These are phyloP conservation scores for Grantiella picta DNA, from an alignment of 2,113 vertebrate species.

Conservation along the genomic window DNA sequence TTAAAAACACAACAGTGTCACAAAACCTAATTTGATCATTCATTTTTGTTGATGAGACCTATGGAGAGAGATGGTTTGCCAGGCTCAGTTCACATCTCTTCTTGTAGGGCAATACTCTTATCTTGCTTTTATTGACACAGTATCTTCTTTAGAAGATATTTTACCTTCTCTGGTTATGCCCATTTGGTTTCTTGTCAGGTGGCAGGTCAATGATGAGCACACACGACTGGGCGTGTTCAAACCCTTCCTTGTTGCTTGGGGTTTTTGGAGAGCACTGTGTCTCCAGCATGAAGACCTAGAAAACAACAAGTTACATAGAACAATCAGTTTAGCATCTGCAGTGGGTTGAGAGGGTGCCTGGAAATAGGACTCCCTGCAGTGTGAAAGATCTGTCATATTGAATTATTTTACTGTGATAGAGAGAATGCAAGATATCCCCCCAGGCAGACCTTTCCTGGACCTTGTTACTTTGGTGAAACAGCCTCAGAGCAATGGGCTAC, in stretches of 20 bases:
- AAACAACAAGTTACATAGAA: neutral
- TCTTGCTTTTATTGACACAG: neutral
- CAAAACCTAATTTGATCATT: neutral
- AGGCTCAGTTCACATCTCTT: neutral
- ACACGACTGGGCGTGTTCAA: slow-evolving; percentile 96
- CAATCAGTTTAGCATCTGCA: neutral
- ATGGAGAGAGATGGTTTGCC: neutral
- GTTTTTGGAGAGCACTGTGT: slow-evolving; percentile 96
- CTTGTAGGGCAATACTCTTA: neutral
- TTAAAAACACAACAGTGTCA: neutral
- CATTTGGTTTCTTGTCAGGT: slow-evolving; percentile 86
- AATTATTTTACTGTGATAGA: neutral
- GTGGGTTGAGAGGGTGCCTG: fast-evolving
- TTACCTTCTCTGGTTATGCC: slow-evolving; percentile 91
- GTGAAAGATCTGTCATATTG: neutral
- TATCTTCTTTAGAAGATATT: neutral
- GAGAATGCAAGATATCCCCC: neutral
- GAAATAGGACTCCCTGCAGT: neutral
- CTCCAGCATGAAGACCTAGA: slow-evolving; percentile 95
- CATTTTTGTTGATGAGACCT: neutral
- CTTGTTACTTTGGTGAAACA: neutral
- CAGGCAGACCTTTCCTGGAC: neutral
- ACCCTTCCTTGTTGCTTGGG: slow-evolving; percentile 92
- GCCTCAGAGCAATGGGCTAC: neutral
- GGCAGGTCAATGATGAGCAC: slow-evolving; percentile 95